Evolutionary conservation across 2,797 vertebrate genomes (phyloP).

Genomic region (Neosilurus mollespiculum): DNA sequence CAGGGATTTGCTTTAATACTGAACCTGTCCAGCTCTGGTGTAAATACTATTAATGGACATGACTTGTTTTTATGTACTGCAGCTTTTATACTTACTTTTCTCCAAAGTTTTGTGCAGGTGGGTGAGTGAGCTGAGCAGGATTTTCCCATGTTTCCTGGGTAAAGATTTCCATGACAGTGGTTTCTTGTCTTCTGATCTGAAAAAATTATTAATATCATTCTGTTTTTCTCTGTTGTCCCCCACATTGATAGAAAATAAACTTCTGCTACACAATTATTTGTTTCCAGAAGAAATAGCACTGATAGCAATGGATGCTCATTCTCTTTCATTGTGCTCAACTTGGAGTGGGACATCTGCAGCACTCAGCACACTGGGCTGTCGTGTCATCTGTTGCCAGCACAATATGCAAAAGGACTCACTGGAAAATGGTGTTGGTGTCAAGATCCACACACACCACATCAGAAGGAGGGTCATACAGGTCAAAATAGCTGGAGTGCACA

Average conservation of each 20-base stretch:
- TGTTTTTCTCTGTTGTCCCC: not conserved
- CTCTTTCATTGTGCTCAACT: not conserved
- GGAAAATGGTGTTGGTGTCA: slow-evolving; percentile 94
- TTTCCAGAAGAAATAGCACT: not conserved
- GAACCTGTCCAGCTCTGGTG: not conserved
- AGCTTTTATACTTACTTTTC: slow-evolving; percentile 79
- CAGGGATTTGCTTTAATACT: no score
- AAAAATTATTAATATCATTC: slow-evolving; percentile 3
- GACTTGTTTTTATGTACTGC: not conserved
- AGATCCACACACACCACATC: slow-evolving; percentile 92
- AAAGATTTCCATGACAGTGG: slow-evolving; percentile 79
- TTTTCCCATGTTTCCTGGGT: slow-evolving; percentile 85
- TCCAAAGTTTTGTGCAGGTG: slow-evolving; percentile 85
- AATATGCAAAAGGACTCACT: slow-evolving; percentile 74
- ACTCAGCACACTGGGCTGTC: not conserved
- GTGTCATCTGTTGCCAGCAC: not conserved
- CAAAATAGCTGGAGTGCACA: slow-evolving; percentile 95
- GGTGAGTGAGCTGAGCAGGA: slow-evolving; percentile 79
- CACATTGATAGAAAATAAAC: not conserved
- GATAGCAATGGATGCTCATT: not conserved
- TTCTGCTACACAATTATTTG: not conserved
- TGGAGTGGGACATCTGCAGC: not conserved
- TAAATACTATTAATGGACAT: not conserved
- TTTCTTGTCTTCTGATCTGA: slow-evolving; percentile 90
- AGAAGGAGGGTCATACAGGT: slow-evolving; percentile 85